Evolutionary conservation across 2,888 invertebrate genomes (phyloP), one percentile per base, ranked within the genome.

Genomic region (Drosophila putrida): DNA sequence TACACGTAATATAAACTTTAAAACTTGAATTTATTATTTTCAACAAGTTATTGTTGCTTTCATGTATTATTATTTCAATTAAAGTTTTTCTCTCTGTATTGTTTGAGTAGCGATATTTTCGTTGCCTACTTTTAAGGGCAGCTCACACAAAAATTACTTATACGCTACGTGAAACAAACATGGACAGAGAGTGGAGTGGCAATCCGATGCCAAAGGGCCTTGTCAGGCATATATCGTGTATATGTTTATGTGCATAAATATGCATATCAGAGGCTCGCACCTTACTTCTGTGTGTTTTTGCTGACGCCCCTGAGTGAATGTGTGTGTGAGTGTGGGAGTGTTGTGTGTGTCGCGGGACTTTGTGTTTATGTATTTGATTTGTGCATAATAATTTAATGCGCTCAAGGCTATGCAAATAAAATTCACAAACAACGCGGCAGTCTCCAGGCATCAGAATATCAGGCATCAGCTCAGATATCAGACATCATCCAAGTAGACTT

Each of bases 311-410:
- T 9, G 47, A n/a, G 27, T 46, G 46, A 33, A 27, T 39, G 10
- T 58, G 25, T 47, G 31, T 13, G 35, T 25, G 20, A 31, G 28
- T 38, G 35, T 39, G 58, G 31, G 41, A 28, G 54, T 55, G 55
- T 47, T 41, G 35, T 41, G 58, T 51, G 78, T 49, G 69, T 57
- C 60, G 61, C 64, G 68, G 76, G 76, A 82, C 79, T 76, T 76
- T 38, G 66, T 88, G 55, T 69, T 75, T 78, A 62, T 75, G 64
- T 81, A 71, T 79, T 75, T 79, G 77, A 85, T 88, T 83, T 88
- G 81, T 80, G 83, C 84, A 88, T 82, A 88, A 88, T 80, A 86
- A 86, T 88, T 79, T 79, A 71, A 76, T 66, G 77, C 64, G 81
- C 88, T 75, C 38, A 46, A 47, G 75, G 85, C 81, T 68, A 80